These are phyloP conservation scores for Aphelinus certus DNA, from an alignment of 1,140 invertebrate species.

Conservation along the genomic window DNA sequence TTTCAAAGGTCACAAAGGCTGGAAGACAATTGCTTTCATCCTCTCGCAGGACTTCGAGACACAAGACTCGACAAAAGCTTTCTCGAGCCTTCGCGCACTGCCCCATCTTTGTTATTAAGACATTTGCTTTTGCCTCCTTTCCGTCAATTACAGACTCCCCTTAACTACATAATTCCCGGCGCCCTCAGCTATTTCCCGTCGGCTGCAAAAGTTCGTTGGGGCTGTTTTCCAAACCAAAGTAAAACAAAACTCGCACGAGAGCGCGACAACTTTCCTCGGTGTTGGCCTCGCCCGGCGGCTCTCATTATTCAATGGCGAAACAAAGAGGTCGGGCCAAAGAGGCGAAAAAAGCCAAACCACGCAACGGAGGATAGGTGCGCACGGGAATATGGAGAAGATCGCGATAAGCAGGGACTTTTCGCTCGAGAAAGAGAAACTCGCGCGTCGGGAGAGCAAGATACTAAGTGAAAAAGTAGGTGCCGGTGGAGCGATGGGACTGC, in stretches of 20 bases:
- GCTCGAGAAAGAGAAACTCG: neutral
- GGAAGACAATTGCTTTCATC: too few relatives aligned
- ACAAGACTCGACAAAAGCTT: too few relatives aligned
- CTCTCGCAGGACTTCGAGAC: too few relatives aligned
- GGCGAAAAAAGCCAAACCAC: conserved; percentile 10
- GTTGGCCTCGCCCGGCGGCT: too few relatives aligned
- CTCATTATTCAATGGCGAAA: conserved; percentile 26
- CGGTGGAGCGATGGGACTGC: too few relatives aligned
- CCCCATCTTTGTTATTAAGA: neutral
- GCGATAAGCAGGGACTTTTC: conserved; percentile 16
- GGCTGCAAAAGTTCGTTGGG: too few relatives aligned
- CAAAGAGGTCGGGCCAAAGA: neutral
- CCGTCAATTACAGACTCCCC: conserved; percentile 16
- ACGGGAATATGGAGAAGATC: neutral
- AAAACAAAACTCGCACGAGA: conserved; percentile 1
- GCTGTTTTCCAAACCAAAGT: conserved; percentile 16
- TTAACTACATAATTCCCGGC: neutral
- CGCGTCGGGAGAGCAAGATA: neutral
- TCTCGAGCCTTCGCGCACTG: too few relatives aligned
- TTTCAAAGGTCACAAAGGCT: too few relatives aligned
- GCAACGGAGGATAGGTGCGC: neutral
- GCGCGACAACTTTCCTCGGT: conserved; percentile 7
- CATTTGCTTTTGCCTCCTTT: neutral
- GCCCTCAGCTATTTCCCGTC: neutral
- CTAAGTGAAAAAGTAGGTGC: too few relatives aligned